Evolutionary conservation across 2,888 invertebrate genomes (phyloP), one percentile per base, ranked within the genome.

Genomic region (Diplazon laetatorius): DNA sequence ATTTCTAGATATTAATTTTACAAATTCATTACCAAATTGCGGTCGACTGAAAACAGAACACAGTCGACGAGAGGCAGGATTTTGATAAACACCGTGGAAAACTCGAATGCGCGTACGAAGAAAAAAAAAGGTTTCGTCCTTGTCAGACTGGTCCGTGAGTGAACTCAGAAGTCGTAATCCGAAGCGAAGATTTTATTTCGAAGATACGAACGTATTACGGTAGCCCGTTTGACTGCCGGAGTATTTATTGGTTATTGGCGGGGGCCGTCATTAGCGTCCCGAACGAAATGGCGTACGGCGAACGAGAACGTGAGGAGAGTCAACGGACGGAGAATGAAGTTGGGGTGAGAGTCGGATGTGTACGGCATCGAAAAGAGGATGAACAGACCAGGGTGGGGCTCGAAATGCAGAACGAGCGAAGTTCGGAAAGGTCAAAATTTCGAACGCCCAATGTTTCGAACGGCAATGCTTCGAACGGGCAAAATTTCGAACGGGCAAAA

Each of bases 231-330:
- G 85, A 87, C 86, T 85, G 86, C 84, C 84, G 60, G 86, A 88
- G 87, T 88, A 88, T 88, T 88, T 88, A 88, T 88, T 88, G 88
- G 88, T 88, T 88, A 88, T 88, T 88, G 88, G 91, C 83, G 88
- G 30, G n/a, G 88, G 85, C 91, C 91, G 85, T 91, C 91, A 82
- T 91, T 91, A 82, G 90, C 89, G 81, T 88, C 89, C 55, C 87
- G 88, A 87, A 71, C 89, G 57, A 65, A 80, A 71, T 75, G 72
- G 50, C 69, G 65, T 63, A 48, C n/a, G 60, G 42, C 30, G 22
- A 48, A 44, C 37, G 44, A 30, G 35, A 55, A 30, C 55, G 46
- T 48, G n/a, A n/a, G n/a, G 14, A 25, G 50, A 60, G 59, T 62
- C 69, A 70, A 70, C 57, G 73, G 69, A 63, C 52, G 62, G 42